Conservation (phyloP, 2,888 invertebrate genomes). For the Mystacides longicornis region DNA sequence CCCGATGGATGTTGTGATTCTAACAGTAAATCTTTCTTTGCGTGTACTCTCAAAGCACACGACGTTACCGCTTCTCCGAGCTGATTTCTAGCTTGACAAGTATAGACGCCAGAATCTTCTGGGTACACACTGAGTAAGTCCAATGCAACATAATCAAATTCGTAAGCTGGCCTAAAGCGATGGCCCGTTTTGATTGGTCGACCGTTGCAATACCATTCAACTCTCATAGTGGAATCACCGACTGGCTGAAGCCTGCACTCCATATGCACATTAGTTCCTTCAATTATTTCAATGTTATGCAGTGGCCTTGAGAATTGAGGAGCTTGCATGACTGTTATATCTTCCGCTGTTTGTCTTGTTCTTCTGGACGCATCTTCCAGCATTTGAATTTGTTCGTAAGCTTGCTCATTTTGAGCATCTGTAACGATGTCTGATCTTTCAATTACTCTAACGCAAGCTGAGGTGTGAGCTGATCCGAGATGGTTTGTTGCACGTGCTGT, state of each 20-base stretch:
- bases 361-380: constrained; percentile 73
- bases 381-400: constrained; percentile 85
- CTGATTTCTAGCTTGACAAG: constrained; percentile 90
- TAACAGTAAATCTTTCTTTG: constrained; percentile 78
- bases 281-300: constrained; percentile 84
- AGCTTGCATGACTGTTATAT: constrained; percentile 74
- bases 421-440: constrained; percentile 75
- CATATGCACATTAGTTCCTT: constrained; percentile 86
- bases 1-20: constrained; percentile 90
- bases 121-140: constrained; percentile 95
- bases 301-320: constrained; percentile 82
- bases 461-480: constrained; percentile 86
- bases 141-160: constrained; percentile 95
- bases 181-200: constrained; percentile 86
- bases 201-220: constrained; percentile 96
- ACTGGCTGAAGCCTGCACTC: constrained; percentile 88
- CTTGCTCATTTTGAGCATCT: constrained; percentile 87
- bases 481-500: constrained; percentile 90
- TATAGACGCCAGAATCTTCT: constrained; percentile 94
- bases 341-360: constrained; percentile 66
- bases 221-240: constrained; percentile 84
- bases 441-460: constrained; percentile 81
- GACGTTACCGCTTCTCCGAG: constrained; percentile 92
- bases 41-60: constrained; percentile 81
- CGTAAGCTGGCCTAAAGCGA: constrained; percentile 91